A percentile compares a stretch with the other conserved stretches of the same genome.
These are phyloP conservation scores for Lepus timidus DNA, from an alignment of 2,113 vertebrate species.

Conservation along the genomic window DNA sequence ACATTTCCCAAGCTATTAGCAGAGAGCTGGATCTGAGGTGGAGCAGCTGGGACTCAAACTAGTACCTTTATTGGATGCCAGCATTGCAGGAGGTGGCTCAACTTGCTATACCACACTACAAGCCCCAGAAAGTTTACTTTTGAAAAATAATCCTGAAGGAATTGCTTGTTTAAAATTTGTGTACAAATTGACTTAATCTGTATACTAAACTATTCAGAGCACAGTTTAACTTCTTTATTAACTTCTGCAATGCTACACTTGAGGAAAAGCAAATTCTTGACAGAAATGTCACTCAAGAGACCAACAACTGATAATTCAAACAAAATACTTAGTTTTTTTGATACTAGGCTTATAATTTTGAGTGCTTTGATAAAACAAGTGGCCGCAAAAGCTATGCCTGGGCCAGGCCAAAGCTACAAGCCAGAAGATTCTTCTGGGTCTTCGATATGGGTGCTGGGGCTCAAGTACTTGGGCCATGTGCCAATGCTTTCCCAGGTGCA, in stretches of 20 bases:
- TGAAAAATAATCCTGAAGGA: background rate
- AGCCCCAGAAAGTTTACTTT: background rate
- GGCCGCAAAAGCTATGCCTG: no score
- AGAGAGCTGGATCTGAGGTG: no score
- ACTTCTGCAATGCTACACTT: background rate
- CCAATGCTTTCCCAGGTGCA: no score
- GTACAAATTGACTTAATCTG: background rate
- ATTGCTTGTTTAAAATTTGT: background rate
- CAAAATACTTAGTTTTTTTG: background rate
- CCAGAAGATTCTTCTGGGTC: no score
- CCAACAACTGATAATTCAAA: background rate
- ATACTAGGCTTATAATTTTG: background rate
- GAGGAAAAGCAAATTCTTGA: background rate
- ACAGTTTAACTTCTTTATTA: background rate
- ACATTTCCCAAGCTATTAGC: no score
- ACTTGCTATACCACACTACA: no score
- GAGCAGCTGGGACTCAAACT: no score
- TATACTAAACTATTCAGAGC: background rate
- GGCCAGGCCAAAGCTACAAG: no score
- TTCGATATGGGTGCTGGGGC: no score
- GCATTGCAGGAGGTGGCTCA: no score
- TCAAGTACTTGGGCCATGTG: no score
- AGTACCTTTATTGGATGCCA: no score
- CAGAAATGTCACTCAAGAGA: background rate
- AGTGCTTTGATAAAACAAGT: background rate